Conservation (phyloP, 2,797 vertebrate genomes). For the Streptopelia turtur region DNA sequence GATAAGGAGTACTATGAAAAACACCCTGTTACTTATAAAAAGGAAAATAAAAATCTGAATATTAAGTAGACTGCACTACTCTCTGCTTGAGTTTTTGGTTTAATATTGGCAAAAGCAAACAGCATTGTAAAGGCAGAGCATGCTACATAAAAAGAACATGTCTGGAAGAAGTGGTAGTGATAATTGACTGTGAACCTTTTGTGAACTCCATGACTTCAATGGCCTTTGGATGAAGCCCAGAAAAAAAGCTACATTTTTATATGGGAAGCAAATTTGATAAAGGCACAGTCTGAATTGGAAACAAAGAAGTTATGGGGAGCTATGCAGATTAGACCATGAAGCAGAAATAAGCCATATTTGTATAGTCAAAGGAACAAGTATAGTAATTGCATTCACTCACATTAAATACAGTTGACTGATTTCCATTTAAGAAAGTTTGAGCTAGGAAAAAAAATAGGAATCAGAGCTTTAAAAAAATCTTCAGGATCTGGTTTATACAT, state of each 20-base stretch:
- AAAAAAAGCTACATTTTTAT: slow-evolving; percentile 24
- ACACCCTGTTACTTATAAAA: background rate
- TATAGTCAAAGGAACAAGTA: background rate
- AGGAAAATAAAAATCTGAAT: background rate
- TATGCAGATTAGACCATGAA: background rate
- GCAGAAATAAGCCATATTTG: slow-evolving; percentile 11
- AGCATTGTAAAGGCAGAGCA: background rate
- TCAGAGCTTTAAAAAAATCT: background rate
- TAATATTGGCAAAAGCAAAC: background rate
- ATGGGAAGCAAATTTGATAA: slow-evolving; percentile 2
- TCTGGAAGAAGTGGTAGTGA: background rate
- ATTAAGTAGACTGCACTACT: background rate
- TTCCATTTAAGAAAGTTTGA: background rate
- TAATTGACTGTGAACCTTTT: background rate
- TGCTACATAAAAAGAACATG: background rate
- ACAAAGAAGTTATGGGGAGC: background rate
- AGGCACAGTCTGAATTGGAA: background rate
- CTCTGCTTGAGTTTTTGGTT: background rate
- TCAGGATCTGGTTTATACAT: background rate
- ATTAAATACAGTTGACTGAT: background rate
- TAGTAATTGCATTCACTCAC: background rate
- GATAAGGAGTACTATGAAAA: background rate
- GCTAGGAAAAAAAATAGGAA: background rate
- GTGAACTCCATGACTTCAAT: background rate
- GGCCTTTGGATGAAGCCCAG: slow-evolving; percentile 9